These are phyloP conservation scores for Halcyon senegalensis DNA, from an alignment of 2,113 vertebrate genomes.

Conservation along the genomic window DNA sequence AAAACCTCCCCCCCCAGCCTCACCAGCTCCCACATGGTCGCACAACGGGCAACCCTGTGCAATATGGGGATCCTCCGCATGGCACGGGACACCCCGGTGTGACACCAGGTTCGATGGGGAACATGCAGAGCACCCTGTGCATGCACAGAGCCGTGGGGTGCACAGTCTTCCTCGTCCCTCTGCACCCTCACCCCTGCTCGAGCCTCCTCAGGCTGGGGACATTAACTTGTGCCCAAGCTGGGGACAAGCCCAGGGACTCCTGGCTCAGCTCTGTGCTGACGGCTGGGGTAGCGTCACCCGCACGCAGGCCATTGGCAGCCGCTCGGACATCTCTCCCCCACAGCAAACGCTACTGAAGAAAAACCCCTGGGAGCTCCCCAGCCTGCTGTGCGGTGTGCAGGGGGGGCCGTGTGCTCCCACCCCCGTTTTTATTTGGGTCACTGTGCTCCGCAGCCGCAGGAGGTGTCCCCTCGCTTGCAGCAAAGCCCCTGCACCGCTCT, in stretches of 20 bases:
- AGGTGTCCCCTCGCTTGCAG: background rate
- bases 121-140: accelerated
- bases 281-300: background rate
- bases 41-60: background rate
- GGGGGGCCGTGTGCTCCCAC: background rate
- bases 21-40: accelerated
- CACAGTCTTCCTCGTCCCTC: background rate
- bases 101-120: background rate
- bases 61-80: accelerated
- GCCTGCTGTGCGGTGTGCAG: accelerated
- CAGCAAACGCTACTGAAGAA: background rate
- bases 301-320: background rate
- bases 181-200: background rate
- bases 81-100: accelerated
- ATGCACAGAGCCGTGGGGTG: background rate
- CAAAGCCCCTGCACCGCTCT: background rate
- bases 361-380: accelerated
- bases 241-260: background rate
- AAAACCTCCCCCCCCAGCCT: background rate
- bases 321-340: accelerated
- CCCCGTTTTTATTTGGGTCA: accelerated
- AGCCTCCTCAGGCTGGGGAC: background rate
- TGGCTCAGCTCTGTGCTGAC: background rate
- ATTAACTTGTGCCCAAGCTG: background rate
- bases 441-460: accelerated